phyloP scores from a whole-genome alignment of 2,797 vertebrate genomes.

The Spea hammondii region DNA sequence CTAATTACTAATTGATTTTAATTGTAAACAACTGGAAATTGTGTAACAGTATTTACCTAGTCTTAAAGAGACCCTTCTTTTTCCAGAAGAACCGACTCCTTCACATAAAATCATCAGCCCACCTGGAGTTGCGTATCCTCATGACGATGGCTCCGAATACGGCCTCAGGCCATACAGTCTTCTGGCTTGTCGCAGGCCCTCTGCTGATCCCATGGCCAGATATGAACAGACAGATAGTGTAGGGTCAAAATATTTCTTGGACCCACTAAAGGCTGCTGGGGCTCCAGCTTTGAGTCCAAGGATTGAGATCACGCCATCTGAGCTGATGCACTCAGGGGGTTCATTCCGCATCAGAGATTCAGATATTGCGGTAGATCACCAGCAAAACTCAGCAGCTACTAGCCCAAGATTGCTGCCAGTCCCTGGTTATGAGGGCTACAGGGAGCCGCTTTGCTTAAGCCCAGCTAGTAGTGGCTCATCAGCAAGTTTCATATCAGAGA shows the following conservation, averaged over 20 bases:
- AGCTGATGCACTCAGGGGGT: constrained; percentile 86
- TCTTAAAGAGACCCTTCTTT: constrained; percentile 80
- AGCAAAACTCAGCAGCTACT: constrained; percentile 70
- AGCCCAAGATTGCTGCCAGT: constrained; percentile 90
- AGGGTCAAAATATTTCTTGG: constrained; percentile 82
- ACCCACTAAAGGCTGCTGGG: constrained; percentile 72
- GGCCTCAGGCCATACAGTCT: constrained; percentile 83
- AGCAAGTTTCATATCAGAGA: constrained; percentile 97
- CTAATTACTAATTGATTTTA: background rate
- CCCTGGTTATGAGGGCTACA: constrained; percentile 88
- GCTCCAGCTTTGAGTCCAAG: constrained; percentile 87
- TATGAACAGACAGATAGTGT: constrained; percentile 81
- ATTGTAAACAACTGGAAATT: constrained; percentile 56
- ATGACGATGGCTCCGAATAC: constrained; percentile 80
- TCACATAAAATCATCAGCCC: constrained; percentile 85
- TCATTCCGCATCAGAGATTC: constrained; percentile 75
- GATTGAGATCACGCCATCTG: constrained; percentile 96
- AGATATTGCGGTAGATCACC: constrained; percentile 78
- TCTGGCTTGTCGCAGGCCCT: constrained; percentile 70
- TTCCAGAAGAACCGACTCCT: constrained; percentile 89
- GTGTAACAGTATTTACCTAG: constrained; percentile 66
- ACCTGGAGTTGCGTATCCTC: constrained; percentile 78
- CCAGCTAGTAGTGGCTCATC: constrained; percentile 98
- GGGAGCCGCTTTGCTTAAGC: constrained; percentile 95
- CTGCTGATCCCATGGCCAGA: constrained; percentile 74